These are phyloP conservation scores for Dryobotodes eremita DNA, from an alignment of 2,888 invertebrate species.

Conservation along the genomic window DNA sequence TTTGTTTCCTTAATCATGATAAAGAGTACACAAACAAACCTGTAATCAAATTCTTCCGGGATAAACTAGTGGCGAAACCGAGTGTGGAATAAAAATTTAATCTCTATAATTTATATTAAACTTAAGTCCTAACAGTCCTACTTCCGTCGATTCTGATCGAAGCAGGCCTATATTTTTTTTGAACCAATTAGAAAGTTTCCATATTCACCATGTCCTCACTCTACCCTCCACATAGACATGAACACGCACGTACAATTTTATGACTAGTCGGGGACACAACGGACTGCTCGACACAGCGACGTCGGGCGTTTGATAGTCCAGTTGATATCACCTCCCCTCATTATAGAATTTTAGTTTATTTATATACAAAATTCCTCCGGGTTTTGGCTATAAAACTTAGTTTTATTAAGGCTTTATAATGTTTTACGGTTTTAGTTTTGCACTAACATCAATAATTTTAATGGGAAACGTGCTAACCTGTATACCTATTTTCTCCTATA, in stretches of 20 bases:
- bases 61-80: not conserved
- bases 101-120: not conserved
- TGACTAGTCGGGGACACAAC: constrained; percentile 39
- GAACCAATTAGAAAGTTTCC: not conserved
- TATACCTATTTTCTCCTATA: not conserved
- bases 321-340: constrained; percentile 29
- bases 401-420: constrained; percentile 29
- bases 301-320: constrained; percentile 40
- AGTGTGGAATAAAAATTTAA: not conserved
- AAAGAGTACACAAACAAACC: not conserved
- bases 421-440: constrained; percentile 40
- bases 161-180: not conserved
- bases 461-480: constrained; percentile 1
- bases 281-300: constrained; percentile 18
- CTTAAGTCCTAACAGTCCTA: not conserved
- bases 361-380: constrained; percentile 24
- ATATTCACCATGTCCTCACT: not conserved
- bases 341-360: constrained; percentile 43
- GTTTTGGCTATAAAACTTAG: constrained; percentile 35
- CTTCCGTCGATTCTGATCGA: too few species aligned
- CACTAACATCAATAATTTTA: not conserved
- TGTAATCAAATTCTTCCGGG: not conserved
- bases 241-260: constrained; percentile 59
- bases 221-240: constrained; percentile 25
- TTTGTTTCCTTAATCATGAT: too few species aligned